These are phyloP conservation scores for Pseudomugil gertrudae DNA, from an alignment of 2,797 vertebrate species.

Conservation along the genomic window DNA sequence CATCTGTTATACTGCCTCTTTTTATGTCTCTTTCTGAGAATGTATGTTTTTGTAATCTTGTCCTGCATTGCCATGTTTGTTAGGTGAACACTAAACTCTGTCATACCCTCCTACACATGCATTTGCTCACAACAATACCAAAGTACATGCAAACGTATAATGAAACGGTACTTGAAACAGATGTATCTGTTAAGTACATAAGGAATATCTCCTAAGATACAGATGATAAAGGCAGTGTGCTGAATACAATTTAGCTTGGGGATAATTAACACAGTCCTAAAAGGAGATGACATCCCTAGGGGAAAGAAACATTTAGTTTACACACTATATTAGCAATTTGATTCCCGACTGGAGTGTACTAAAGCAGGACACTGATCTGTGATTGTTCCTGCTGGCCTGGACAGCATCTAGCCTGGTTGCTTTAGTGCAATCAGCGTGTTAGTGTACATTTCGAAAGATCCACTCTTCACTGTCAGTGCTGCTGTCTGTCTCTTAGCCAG, in stretches of 20 bases:
- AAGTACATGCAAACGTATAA: no score
- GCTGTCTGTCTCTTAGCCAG: neutral
- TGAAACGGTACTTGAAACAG: no score
- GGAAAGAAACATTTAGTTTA: constrained; percentile 1
- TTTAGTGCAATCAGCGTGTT: neutral
- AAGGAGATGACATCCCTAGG: constrained; percentile 7
- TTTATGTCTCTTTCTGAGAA: no score
- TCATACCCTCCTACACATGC: no score
- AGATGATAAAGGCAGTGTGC: neutral
- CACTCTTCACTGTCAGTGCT: neutral
- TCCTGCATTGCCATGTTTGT: no score
- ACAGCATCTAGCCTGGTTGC: neutral
- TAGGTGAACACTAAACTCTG: no score
- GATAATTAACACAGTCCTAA: constrained; percentile 2
- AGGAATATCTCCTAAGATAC: constrained; percentile 1
- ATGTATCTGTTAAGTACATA: neutral
- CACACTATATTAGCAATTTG: constrained; percentile 1
- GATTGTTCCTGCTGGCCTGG: neutral
- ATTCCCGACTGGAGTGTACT: constrained; percentile 14
- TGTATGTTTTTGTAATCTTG: no score
- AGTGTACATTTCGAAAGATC: neutral
- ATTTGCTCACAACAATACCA: no score
- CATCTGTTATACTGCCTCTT: no score
- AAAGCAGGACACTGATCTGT: constrained; percentile 12
- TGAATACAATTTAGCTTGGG: constrained; percentile 10